Conservation (phyloP, 2,797 vertebrate genomes). For the Poeciliopsis presidionis region DNA sequence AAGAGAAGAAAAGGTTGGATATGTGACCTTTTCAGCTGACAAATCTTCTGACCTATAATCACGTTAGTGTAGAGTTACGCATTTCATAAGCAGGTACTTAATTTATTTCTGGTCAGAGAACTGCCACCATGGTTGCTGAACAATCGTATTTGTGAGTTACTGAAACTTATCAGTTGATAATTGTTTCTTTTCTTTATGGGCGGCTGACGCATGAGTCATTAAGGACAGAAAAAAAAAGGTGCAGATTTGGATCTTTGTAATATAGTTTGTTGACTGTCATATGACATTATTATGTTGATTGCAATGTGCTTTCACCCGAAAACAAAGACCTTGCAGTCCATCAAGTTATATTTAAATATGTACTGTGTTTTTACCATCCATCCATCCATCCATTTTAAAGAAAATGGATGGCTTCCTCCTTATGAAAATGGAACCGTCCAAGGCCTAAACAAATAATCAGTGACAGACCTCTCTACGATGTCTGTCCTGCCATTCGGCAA, state of each 20-base stretch:
- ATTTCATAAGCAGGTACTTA: background rate
- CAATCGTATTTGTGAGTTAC: background rate
- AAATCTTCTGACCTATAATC: constrained; percentile 16
- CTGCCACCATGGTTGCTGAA: background rate
- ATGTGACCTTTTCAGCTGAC: constrained; percentile 25
- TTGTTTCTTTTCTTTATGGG: background rate
- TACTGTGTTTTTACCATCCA: background rate
- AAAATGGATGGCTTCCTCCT: constrained; percentile 29
- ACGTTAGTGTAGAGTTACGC: background rate
- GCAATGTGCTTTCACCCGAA: background rate
- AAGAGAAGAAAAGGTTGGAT: constrained; percentile 41
- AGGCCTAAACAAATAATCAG: constrained; percentile 58
- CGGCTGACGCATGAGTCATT: background rate
- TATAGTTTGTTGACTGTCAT: background rate
- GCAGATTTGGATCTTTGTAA: background rate
- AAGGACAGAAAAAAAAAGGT: background rate
- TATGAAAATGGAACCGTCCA: constrained; percentile 53
- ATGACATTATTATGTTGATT: background rate
- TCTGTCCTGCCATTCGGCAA: constrained; percentile 46
- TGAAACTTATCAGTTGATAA: background rate
- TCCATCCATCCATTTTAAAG: no score
- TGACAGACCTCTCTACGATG: constrained; percentile 32
- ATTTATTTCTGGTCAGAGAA: background rate
- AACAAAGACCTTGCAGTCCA: background rate
- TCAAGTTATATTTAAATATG: background rate